A percentile compares a stretch with the other conserved stretches of the same genome.
Conservation (phyloP, 2,888 invertebrate species). For the Harpagoxenus sublaevis region DNA sequence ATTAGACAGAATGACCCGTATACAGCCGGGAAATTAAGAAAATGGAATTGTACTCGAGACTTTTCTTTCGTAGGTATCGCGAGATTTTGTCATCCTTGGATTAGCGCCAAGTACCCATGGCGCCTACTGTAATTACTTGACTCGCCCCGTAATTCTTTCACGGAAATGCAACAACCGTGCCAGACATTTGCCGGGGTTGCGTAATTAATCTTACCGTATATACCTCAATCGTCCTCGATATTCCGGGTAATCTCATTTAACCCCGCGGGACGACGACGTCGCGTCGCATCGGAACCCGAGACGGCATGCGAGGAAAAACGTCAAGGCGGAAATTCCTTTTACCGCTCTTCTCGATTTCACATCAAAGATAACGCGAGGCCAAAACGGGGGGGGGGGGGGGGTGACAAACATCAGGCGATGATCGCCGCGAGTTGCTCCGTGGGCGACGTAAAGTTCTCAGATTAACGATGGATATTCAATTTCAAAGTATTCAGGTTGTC, state of each 20-base stretch:
- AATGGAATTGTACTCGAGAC: not conserved
- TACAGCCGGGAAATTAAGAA: not conserved
- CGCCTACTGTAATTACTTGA: slow-evolving; percentile 28
- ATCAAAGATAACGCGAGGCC: not conserved
- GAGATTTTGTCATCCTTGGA: slow-evolving; percentile 2
- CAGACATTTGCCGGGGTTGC: slow-evolving; percentile 1
- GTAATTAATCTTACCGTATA: slow-evolving; percentile 35
- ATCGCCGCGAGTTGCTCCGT: not conserved
- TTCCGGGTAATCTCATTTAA: slow-evolving; percentile 18
- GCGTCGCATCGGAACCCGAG: slow-evolving; percentile 7
- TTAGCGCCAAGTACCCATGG: slow-evolving; percentile 33
- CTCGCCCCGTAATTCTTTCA: not conserved
- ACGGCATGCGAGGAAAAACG: slow-evolving; percentile 7
- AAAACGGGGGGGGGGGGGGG: not conserved
- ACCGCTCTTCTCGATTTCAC: not conserved
- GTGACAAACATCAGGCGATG: not conserved
- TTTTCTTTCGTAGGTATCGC: not conserved
- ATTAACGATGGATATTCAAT: slow-evolving; percentile 42
- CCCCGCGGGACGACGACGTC: not conserved
- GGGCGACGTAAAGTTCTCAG: slow-evolving; percentile 1
- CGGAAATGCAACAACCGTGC: slow-evolving; percentile 37
- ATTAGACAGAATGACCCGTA: not conserved
- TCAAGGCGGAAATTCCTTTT: not conserved
- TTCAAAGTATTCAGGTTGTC: slow-evolving; percentile 29
- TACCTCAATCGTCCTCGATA: slow-evolving; percentile 8